phyloP scores from a whole-genome alignment of 2,797 vertebrate genomes.

The Fratercula arctica region DNA sequence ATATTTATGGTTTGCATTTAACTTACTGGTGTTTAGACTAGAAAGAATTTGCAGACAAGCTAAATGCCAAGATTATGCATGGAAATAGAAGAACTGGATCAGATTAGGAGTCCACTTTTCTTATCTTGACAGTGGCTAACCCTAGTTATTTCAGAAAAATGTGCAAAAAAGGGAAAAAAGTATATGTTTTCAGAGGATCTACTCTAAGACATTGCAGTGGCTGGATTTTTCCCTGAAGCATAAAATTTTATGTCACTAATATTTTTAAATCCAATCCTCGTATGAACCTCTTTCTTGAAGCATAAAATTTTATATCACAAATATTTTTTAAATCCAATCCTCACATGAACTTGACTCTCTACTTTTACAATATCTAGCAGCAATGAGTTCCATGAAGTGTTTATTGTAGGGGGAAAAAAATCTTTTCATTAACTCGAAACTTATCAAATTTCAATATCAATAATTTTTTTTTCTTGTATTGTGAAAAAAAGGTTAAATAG shows the following conservation, averaged over 20 bases:
- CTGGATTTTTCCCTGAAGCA: background rate
- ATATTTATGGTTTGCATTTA: constrained; percentile 44
- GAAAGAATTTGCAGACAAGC: constrained; percentile 48
- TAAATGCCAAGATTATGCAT: constrained; percentile 39
- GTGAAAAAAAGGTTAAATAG: background rate
- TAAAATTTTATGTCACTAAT: background rate
- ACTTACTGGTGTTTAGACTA: constrained; percentile 50
- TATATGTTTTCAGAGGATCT: background rate
- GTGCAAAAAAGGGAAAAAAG: background rate
- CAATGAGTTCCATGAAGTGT: background rate
- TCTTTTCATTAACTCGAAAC: background rate
- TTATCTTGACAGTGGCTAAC: constrained; percentile 28
- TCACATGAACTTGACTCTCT: background rate
- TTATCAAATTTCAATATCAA: background rate
- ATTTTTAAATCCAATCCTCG: background rate
- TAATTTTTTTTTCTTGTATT: background rate
- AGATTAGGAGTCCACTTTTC: constrained; percentile 27
- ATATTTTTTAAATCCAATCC: background rate
- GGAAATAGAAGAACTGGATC: constrained; percentile 12
- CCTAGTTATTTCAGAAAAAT: background rate
- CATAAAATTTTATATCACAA: background rate
- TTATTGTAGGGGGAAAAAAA: background rate
- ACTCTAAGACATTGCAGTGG: background rate
- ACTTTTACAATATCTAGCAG: background rate
- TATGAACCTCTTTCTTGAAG: background rate